Conservation (phyloP, 2,113 vertebrate species). For the Gasterosteus nipponicus region DNA sequence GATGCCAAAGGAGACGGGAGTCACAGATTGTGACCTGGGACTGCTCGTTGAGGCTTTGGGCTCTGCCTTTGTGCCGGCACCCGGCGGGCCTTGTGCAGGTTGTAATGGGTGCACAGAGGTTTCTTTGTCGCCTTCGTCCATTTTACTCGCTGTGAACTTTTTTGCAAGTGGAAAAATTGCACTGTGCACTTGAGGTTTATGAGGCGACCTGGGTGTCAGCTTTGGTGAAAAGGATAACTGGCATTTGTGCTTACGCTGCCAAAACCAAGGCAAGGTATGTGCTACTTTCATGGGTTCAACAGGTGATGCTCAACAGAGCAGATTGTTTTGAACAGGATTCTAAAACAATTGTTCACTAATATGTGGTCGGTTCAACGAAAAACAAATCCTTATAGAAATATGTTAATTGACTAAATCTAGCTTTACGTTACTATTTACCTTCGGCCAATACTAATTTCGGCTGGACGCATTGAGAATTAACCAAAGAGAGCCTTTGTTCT, state of each 20-base stretch:
- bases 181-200: constrained; percentile 22
- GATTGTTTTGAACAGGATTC: constrained; percentile 19
- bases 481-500: no score
- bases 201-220: constrained; percentile 30
- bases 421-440: neutral
- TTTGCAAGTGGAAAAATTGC: constrained; percentile 17
- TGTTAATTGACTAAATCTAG: neutral
- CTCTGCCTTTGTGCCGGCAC: constrained; percentile 31
- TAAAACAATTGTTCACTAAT: neutral
- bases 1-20: constrained; percentile 60
- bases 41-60: constrained; percentile 24
- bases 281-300: constrained; percentile 31
- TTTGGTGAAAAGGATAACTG: constrained; percentile 41
- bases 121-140: constrained; percentile 26
- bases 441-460: neutral
- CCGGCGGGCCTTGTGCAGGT: constrained; percentile 2
- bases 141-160: constrained; percentile 34
- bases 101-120: constrained; percentile 14
- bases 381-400: constrained; percentile 17
- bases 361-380: constrained; percentile 16
- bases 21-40: constrained; percentile 63
- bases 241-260: constrained; percentile 32
- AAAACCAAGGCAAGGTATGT: constrained; percentile 3
- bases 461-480: no score
- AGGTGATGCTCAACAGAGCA: constrained; percentile 31